Evolutionary conservation across 1,140 invertebrate species (phyloP), one percentile per base, ranked within the genome.

Genomic region (Tribolium madens): DNA sequence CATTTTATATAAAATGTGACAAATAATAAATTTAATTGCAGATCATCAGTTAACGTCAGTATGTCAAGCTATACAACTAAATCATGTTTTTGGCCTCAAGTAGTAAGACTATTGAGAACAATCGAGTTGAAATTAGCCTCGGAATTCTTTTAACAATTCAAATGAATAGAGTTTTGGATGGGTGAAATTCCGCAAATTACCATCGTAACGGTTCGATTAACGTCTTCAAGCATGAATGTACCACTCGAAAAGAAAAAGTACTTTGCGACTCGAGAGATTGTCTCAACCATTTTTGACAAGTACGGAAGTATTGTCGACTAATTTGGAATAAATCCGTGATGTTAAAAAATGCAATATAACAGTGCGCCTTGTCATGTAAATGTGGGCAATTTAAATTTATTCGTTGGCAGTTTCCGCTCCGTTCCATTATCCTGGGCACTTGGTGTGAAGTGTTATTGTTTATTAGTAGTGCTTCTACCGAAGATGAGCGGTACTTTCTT

Each of bases 361-460:
- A 64, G 57, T 64, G 10, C 21, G 9, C 7, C 57, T 33, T 64
- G 57, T 64, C 57, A 64, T 64, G 57, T 64, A 64, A 64, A 64
- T 64, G 57, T 64, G 26, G 57, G 21, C 53, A 60, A 60, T 60
- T 60, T 64, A 13, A 64, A 64, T 64, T 31, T 64, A 64, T 64
- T 64, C 57, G 21, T 14, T 26, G 57, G 21, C 26, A 14, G 26
- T 64, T 64, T 64, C 57, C 57, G 57, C 26, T 64, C 15, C 15
- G 57, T 64, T 64, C 57, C 57, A 64, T 64, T 64, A 64, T 64
- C 57, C 12, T 64, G 57, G 57, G 57, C 57, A 64, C 9, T 64
- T 33, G 57, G 57, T 64, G 57, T 64, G 57, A 64, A 64, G 57
- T 64, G 57, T 64, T 64, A 64, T 64, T 64, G 57, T 64, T 64